Evolutionary conservation across 2,113 vertebrate genomes (phyloP).

Genomic region (Sinocyclocheilus grahami): DNA sequence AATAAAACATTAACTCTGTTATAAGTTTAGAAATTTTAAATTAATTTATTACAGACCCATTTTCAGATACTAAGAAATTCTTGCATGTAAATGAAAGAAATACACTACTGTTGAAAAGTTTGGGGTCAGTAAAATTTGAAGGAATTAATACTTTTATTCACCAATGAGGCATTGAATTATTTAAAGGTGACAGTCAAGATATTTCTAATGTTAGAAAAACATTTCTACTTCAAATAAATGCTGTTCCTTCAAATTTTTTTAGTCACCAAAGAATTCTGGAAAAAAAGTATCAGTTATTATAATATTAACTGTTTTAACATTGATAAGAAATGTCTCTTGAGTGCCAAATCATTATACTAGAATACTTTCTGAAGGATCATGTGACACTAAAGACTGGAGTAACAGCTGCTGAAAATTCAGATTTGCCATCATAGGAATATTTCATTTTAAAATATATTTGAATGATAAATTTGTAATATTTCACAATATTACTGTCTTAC

Average conservation of each 20-base stretch:
- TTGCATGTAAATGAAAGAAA: neutral
- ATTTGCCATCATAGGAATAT: neutral
- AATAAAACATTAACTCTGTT: neutral
- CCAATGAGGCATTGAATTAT: neutral
- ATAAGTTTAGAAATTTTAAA: neutral
- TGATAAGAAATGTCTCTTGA: neutral
- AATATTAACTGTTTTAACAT: neutral
- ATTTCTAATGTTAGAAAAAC: neutral
- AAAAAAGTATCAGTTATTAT: no score
- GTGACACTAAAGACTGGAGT: neutral
- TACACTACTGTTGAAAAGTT: neutral
- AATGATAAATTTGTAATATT: no score
- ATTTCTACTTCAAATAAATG: neutral
- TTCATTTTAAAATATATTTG: neutral
- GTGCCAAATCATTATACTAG: neutral
- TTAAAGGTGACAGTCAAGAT: neutral
- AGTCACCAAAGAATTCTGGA: neutral
- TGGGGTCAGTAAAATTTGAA: neutral
- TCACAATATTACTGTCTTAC: no score
- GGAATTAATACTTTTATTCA: neutral
- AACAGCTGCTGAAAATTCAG: neutral
- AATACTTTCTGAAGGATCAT: neutral
- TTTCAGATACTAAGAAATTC: neutral
- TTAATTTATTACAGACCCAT: neutral
- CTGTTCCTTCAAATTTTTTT: neutral